Evolutionary conservation across 2,888 invertebrate genomes (phyloP), one percentile per base, ranked within the genome.

Genomic region (Venustoraphidia nigricollis): DNA sequence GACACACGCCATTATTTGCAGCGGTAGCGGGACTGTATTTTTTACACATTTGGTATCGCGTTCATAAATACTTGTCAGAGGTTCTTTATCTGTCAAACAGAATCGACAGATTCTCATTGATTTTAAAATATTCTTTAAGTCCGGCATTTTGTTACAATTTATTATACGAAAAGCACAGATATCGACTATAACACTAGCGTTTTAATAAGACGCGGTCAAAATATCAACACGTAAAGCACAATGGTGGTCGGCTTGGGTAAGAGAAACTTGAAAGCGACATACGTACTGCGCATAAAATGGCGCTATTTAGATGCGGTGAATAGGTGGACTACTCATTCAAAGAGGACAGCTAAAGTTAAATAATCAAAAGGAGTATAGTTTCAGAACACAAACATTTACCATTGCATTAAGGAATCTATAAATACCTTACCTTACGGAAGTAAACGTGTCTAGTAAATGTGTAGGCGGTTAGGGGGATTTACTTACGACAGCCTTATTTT

Each of bases 1-100:
- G 53, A 82, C 73, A 62, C 82, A 81, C 46, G 84, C 80, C 77
- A 86, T 79, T 59, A 86, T 80, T 70, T 86, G 85, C 56, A 85
- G 65, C 48, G 80, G 72, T 57, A 86, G 70, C 55, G 81, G 77
- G 56, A 80, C 75, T 51, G 73, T 67, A 58, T 76, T 75, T 64
- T 77, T 80, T 57, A 69, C 67, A 52, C 66, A 62, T 53, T 70
- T 66, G 54, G 66, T 60, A 59, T 73, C 71, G 57, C 71, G 73
- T 56, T 79, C 75, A 63, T 80, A 83, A 60, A 87, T 78, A 64
- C 74, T 80, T 53, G 70, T 71, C 52, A 86, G 66, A 49, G 77
- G 71, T 53, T 71, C 73, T 55, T 76, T 73, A 61, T 78, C 76
- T 51, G 73, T 66, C 57, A 86, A 69, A 66, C 86, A 86, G 66